Conservation (phyloP, 2,888 invertebrate species). For the Diogma glabrata region DNA sequence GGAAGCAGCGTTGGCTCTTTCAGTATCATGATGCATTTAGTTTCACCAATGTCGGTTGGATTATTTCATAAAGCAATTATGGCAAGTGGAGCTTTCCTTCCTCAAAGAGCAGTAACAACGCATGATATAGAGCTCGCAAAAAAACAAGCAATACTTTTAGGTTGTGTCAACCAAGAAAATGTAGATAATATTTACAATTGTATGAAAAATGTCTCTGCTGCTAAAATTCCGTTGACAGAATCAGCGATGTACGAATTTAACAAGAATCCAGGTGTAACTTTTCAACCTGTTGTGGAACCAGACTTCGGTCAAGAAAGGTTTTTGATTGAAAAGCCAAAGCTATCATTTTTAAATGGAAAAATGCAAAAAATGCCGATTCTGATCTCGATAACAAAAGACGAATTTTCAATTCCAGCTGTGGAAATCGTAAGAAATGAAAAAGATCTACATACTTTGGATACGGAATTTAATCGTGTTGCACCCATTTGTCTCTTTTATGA, state of each 20-base stretch:
- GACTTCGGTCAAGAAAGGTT: constrained; percentile 54
- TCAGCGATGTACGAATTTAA: too few species aligned
- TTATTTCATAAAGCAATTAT: constrained; percentile 50
- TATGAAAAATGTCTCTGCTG: too few species aligned
- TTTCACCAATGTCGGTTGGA: constrained; percentile 50
- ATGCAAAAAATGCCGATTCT: constrained; percentile 52
- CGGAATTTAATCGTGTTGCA: too few species aligned
- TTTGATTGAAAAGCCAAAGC: constrained; percentile 37
- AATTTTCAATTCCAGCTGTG: too few species aligned
- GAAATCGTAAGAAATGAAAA: too few species aligned
- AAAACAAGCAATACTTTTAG: too few species aligned
- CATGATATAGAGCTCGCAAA: too few species aligned
- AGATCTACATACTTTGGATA: too few species aligned
- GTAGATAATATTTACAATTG: too few species aligned
- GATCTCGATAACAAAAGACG: constrained; percentile 52
- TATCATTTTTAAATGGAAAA: constrained; percentile 24
- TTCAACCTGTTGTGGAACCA: constrained; percentile 52
- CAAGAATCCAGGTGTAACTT: constrained; percentile 38
- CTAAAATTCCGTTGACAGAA: too few species aligned
- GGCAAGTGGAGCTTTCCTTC: constrained; percentile 46
- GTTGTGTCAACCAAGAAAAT: too few species aligned
- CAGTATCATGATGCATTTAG: constrained; percentile 40
- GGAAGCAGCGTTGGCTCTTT: constrained; percentile 44
- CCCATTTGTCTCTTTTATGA: too few species aligned
- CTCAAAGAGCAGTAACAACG: neutral